Evolutionary conservation across 2,888 invertebrate species (phyloP).

Genomic region (Xestia rhomboidea): DNA sequence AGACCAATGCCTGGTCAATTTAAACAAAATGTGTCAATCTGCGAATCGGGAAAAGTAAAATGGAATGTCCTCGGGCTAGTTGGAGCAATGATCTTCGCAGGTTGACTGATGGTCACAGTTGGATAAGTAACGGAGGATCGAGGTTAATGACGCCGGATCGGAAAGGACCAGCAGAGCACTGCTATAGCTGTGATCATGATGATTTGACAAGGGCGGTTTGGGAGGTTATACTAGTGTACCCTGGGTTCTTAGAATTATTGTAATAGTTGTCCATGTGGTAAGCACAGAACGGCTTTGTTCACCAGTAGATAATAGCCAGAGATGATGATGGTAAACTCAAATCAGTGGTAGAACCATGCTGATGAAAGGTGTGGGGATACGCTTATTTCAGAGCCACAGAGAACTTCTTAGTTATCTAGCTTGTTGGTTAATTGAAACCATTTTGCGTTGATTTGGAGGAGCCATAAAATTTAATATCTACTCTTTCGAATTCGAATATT

Average conservation of each 20-base stretch:
- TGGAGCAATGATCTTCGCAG: neutral
- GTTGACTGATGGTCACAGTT: neutral
- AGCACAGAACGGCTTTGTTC: neutral
- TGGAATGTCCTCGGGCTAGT: neutral
- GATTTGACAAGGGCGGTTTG: neutral
- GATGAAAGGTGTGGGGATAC: neutral
- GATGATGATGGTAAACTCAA: neutral
- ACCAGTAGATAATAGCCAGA: neutral
- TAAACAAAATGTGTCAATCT: neutral
- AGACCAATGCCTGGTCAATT: neutral
- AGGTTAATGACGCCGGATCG: neutral
- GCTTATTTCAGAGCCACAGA: conserved; percentile 47
- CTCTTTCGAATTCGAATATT: conserved; percentile 56
- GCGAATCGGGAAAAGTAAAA: neutral
- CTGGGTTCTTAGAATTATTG: neutral
- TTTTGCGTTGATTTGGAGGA: conserved; percentile 59
- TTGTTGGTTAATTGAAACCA: conserved; percentile 68
- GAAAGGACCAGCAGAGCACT: neutral
- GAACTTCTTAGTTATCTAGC: conserved; percentile 63
- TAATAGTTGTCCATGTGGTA: neutral
- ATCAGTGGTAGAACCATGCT: neutral
- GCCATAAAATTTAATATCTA: conserved; percentile 59
- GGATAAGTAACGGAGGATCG: neutral
- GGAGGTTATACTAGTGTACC: too few species aligned
- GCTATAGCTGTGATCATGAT: neutral